Evolutionary conservation across 2,113 vertebrate genomes (phyloP).

Genomic region (Psittacus erithacus): DNA sequence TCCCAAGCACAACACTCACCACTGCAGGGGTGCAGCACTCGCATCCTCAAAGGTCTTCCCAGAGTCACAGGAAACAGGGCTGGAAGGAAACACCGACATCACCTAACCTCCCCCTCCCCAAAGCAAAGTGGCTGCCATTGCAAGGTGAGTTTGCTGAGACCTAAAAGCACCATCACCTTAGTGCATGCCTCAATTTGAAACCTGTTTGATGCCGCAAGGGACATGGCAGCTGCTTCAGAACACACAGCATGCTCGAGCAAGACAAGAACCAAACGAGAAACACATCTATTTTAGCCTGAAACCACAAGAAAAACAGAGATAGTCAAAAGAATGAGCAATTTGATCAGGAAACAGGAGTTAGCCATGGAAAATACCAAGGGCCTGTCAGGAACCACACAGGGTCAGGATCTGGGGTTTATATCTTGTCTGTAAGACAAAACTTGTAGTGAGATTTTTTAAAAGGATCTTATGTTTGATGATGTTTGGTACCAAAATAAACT

Average conservation of each 20-base stretch:
- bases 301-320: conserved; percentile 9
- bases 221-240: neutral
- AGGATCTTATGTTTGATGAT: neutral
- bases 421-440: conserved; percentile 41
- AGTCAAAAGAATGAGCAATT: conserved; percentile 6
- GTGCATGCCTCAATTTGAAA: neutral
- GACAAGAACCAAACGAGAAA: neutral
- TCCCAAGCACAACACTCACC: neutral
- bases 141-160: neutral
- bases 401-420: neutral
- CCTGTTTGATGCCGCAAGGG: neutral
- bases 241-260: neutral
- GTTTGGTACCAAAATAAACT: neutral
- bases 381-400: neutral
- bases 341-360: conserved; percentile 25
- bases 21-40: neutral
- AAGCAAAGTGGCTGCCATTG: neutral
- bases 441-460: neutral
- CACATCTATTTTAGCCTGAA: neutral
- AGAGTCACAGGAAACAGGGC: neutral
- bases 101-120: neutral
- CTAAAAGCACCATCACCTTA: neutral
- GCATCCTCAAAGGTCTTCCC: neutral
- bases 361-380: conserved; percentile 5
- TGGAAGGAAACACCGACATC: neutral